Percentiles rank a stretch among this genome's conserved stretches.
Evolutionary conservation across 2,113 vertebrate genomes (phyloP).

Genomic region (Gallinago paraguaiae): DNA sequence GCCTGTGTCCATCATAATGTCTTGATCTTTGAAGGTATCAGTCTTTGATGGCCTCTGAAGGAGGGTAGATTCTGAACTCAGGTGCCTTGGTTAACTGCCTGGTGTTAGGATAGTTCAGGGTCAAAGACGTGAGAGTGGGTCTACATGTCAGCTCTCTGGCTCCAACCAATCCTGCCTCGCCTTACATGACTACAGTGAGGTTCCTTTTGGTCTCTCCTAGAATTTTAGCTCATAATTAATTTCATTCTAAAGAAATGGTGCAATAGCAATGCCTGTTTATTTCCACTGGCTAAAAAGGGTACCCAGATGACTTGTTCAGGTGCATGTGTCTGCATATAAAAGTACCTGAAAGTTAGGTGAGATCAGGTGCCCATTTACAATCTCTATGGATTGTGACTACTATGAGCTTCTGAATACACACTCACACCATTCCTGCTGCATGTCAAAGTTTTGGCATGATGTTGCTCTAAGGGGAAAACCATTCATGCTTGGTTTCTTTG

Average conservation of each 20-base stretch:
- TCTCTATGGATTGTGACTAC: background rate
- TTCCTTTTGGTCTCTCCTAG: background rate
- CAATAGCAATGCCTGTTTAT: background rate
- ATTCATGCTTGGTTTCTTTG: slow-evolving; percentile 17
- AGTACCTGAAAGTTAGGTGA: background rate
- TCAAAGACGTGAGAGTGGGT: background rate
- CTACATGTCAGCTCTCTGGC: background rate
- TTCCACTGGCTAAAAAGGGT: background rate
- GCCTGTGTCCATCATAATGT: background rate
- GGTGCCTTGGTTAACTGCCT: background rate
- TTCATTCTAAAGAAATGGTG: background rate
- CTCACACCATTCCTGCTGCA: background rate
- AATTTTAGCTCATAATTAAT: background rate
- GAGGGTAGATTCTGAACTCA: background rate
- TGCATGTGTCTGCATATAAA: background rate
- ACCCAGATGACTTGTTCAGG: background rate
- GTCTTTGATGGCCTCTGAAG: background rate
- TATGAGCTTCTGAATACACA: background rate
- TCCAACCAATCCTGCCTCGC: background rate
- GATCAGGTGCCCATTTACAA: background rate
- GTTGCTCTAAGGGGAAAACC: background rate
- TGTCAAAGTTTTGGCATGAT: background rate
- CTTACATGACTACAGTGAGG: background rate
- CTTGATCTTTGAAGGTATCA: background rate
- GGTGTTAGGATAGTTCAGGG: background rate